Base-by-base conservation (phyloP, 2,888 invertebrate species). In the Actias luna region DNA sequence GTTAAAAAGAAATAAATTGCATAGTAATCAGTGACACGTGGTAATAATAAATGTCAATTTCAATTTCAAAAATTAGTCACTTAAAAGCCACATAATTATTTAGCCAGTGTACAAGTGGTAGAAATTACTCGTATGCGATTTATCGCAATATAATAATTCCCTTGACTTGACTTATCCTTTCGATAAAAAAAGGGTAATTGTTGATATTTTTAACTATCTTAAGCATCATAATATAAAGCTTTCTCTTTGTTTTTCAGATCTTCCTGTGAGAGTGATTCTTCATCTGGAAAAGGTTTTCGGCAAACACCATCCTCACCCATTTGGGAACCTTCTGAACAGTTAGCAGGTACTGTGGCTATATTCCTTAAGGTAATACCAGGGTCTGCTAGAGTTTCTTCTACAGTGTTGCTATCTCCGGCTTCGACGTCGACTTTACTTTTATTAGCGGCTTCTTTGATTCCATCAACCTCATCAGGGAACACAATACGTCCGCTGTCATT, bases 231-330 rank as follows among this genome's bases (percentile, higher is more conserved):
- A 14, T 58, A 18, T 59, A 39, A 25, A 36, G 18, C 16, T 18
- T 42, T 36, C 46, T 12, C 3, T 46, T 74, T 90, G 82, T 85
- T 92, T 94, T 94, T 77, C 95, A 97, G 97, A 93, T 97, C 96
- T 90, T 95, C 95, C 88, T 96, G 96, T 93, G 95, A 96, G 91
- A 96, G 95, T 93, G 97, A 97, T 90, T 95, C 96, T 88, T 96
- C 97, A 85, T 98, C 97, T 94, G 97, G 97, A 36, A 78, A 83
- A 25, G 84, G 79, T 67, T 79, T 79, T 22, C 85, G 77, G 65
- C 85, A 85, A 0, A 81, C 79, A 0, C 86, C 86, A 42, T 84
- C 82, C 0, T 76, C 63, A 1, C 79, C 81, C 78, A 83, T 78
- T 59, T 79, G 58, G 18, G 69, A 67, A 0, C 85, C 85, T 8